Percentiles rank a stretch among this genome's conserved stretches.
Conservation (phyloP, 2,888 invertebrate genomes). For the Hypena proboscidalis region DNA sequence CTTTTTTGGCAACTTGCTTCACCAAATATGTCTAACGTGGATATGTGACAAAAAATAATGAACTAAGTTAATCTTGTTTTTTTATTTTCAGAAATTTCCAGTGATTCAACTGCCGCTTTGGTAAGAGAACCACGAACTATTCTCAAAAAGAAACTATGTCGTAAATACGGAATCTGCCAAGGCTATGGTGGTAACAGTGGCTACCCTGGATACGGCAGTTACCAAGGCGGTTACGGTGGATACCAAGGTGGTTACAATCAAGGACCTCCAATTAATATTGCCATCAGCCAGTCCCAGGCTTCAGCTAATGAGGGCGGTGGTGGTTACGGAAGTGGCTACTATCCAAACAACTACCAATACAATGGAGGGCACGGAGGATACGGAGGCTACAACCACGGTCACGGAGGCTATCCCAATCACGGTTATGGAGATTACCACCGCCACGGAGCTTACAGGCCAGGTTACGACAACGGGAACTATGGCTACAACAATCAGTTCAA, state of each 20-base stretch:
- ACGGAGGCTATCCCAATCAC: slow-evolving; percentile 39
- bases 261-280: slow-evolving; percentile 72
- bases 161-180: slow-evolving; percentile 63
- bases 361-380: slow-evolving; percentile 47
- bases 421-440: slow-evolving; percentile 9
- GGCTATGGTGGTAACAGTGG: slow-evolving; percentile 39
- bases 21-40: too few species aligned
- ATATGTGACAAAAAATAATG: too few species aligned
- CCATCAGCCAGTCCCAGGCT: slow-evolving; percentile 77
- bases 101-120: slow-evolving; percentile 33
- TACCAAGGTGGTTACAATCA: slow-evolving; percentile 51
- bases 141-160: slow-evolving; percentile 58
- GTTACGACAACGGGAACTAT: slow-evolving; percentile 62
- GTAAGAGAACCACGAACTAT: slow-evolving; percentile 56
- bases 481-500: slow-evolving; percentile 72
- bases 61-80: neutral
- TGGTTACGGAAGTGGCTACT: slow-evolving; percentile 58
- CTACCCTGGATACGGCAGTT: too few species aligned
- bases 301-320: slow-evolving; percentile 69
- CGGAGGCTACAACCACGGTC: slow-evolving; percentile 53
- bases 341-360: slow-evolving; percentile 66
- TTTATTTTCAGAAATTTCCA: slow-evolving; percentile 43
- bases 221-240: slow-evolving; percentile 36
- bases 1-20: too few species aligned
- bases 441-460: slow-evolving; percentile 50